These are phyloP conservation scores for Dryomyza anilis DNA, from an alignment of 2,888 invertebrate genomes.

Conservation along the genomic window DNA sequence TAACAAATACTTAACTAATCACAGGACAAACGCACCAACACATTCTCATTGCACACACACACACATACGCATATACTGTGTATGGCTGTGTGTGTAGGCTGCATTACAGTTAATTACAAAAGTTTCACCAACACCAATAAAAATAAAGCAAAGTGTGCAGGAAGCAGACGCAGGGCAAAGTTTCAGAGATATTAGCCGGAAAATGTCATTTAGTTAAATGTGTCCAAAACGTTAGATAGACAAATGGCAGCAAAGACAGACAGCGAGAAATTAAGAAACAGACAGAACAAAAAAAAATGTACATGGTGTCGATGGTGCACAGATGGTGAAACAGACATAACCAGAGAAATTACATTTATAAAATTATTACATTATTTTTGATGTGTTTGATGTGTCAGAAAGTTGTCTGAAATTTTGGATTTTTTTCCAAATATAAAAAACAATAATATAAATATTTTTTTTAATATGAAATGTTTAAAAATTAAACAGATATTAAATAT, in stretches of 20 bases:
- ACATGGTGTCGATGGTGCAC: no score
- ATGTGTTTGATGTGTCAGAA: no score
- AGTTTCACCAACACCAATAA: slow-evolving; percentile 17
- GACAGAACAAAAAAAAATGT: no score
- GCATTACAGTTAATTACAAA: slow-evolving; percentile 19
- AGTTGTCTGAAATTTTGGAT: no score
- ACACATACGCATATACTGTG: not conserved
- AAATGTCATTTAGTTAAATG: slow-evolving; percentile 1
- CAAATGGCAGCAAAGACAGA: not conserved
- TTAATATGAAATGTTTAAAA: no score
- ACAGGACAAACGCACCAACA: not conserved
- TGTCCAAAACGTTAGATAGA: not conserved
- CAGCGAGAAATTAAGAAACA: no score
- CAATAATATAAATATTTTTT: no score
- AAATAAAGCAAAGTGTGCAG: not conserved
- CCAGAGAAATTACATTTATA: no score
- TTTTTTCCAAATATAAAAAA: no score
- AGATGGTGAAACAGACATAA: no score
- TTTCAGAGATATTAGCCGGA: slow-evolving; percentile 1
- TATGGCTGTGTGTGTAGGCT: not conserved
- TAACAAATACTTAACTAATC: slow-evolving; percentile 12
- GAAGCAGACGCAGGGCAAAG: not conserved
- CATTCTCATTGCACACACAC: not conserved
- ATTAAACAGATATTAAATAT: no score
- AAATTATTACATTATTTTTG: no score